Evolutionary conservation across 2,888 invertebrate species (phyloP), one percentile per base, ranked within the genome.

Genomic region (Limenitis arthemis): DNA sequence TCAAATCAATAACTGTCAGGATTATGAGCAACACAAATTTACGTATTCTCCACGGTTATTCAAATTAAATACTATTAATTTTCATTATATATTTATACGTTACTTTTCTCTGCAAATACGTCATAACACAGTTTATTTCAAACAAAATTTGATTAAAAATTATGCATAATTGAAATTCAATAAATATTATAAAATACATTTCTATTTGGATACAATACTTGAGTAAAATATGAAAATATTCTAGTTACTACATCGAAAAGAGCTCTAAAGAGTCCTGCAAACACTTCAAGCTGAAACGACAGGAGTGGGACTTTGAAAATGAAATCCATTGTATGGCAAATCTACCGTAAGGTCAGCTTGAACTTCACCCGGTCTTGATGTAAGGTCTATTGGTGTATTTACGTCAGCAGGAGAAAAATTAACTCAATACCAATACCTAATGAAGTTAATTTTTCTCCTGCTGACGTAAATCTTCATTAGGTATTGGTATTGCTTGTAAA

Each of bases 291-390:
- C 62, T 84, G 83, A 73, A 86, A 86, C 61, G 78, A 84, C 67
- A 85, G 83, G 62, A 86, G 77, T 65, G 85, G 85, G 74, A 84
- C 72, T 79, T 83, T 84, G 85, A 86, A 83, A 85, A 63, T 69
- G 81, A 74, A 86, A 75, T 63, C 81, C 72, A 77, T 86, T 86
- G 60, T 79, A 85, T 8, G 87, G 87, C 32, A 87, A 63, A 60
- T 87, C 86, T 58, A 87, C 58, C 1, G 86, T 69, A 56, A 84
- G 86, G 60, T 87, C 86, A 0, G 86, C 85, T 58, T 86, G 85
- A 0, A 87, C 82, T 55, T 86, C 86, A 0, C 80, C 79, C 1
- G 86, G 86, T 46, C 61, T 70, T 4, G 82, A 80, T 1, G 82
- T 81, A 42, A 80, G 60, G 58, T 85, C 83, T n/a, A 64, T 61